Conservation (phyloP, 2,888 invertebrate species). For the Epinotia bilunana region DNA sequence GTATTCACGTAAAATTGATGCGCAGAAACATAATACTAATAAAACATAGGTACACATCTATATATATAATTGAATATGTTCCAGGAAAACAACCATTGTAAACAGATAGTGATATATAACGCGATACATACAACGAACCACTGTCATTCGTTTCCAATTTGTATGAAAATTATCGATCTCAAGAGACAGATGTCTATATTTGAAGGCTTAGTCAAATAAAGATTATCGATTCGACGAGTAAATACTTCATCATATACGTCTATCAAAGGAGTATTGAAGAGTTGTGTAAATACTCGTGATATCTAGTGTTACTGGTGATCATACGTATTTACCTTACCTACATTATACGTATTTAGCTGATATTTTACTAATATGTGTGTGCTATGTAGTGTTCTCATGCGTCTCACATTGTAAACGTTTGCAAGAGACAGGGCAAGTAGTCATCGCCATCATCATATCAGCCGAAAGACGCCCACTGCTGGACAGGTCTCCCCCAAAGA, state of each 20-base stretch:
- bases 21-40: slow-evolving; percentile 6
- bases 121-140: slow-evolving; percentile 21
- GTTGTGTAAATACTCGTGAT: slow-evolving; percentile 27
- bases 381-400: not conserved
- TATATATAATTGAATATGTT: slow-evolving; percentile 13
- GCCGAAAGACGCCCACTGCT: no score
- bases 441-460: no score
- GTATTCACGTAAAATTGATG: slow-evolving; percentile 1
- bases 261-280: slow-evolving; percentile 33
- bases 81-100: slow-evolving; percentile 18
- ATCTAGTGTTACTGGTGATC: slow-evolving; percentile 23
- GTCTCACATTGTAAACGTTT: not conserved
- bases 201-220: slow-evolving; percentile 26
- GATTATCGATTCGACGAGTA: slow-evolving; percentile 25
- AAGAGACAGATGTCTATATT: slow-evolving; percentile 29
- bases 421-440: no score
- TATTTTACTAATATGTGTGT: not conserved
- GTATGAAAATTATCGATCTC: slow-evolving; percentile 40
- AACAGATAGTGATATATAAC: slow-evolving; percentile 17
- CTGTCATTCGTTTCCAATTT: slow-evolving; percentile 12
- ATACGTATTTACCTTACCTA: no score
- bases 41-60: not conserved
- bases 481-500: no score
- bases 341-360: slow-evolving; percentile 8
- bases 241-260: slow-evolving; percentile 34